A percentile compares a stretch with the other conserved stretches of the same genome.
Evolutionary conservation across 2,888 invertebrate species (phyloP).

Genomic region (Isoperla grammatica): DNA sequence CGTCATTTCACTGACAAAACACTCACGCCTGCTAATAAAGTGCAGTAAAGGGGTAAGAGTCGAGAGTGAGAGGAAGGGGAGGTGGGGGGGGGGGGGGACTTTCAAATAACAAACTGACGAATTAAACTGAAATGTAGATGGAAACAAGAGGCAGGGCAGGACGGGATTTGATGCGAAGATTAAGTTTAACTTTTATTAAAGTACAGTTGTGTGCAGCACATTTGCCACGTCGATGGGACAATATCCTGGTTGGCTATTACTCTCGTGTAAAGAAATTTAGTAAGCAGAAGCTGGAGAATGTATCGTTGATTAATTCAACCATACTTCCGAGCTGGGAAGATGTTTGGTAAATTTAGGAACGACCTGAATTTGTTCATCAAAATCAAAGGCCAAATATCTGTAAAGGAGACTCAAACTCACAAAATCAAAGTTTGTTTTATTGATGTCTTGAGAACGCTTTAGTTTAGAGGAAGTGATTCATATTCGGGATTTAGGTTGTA

Average conservation of each 20-base stretch:
- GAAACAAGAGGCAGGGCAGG: conserved; percentile 9
- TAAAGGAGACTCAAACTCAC: neutral
- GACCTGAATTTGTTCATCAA: no score
- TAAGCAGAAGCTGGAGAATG: no score
- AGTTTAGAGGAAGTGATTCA: neutral
- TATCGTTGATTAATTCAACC: no score
- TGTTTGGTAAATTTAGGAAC: no score
- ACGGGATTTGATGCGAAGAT: neutral
- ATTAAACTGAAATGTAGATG: conserved; percentile 16
- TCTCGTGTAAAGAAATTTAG: no score
- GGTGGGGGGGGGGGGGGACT: conserved; percentile 8
- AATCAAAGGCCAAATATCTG: no score
- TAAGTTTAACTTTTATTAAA: conserved; percentile 11
- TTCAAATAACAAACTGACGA: conserved; percentile 9
- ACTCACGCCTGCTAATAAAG: conserved; percentile 22
- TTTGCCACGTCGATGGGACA: neutral
- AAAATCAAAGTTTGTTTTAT: no score
- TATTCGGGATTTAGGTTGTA: neutral
- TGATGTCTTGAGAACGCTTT: no score
- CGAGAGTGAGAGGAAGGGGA: neutral
- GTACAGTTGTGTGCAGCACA: neutral
- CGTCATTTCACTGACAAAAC: conserved; percentile 21
- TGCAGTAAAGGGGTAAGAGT: conserved; percentile 7
- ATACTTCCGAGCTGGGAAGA: no score
- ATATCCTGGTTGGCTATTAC: no score